phyloP scores from a whole-genome alignment of 2,888 invertebrate genomes.

The Serripes groenlandicus region DNA sequence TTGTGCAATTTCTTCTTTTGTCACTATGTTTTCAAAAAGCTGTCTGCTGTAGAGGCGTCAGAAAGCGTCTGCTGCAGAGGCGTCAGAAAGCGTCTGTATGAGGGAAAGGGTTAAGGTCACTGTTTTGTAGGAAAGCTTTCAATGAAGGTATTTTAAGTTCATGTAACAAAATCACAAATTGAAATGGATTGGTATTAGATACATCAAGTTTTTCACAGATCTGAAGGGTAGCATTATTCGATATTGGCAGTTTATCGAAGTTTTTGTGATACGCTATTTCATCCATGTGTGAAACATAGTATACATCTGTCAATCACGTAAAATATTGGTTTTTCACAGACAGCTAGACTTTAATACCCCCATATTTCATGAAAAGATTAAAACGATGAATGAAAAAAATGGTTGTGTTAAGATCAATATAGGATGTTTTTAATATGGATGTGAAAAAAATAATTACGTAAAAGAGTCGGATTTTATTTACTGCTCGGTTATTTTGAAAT shows the following conservation, averaged over 20 bases:
- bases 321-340: not conserved
- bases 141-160: too few relatives aligned
- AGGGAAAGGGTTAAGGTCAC: too few relatives aligned
- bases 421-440: not conserved
- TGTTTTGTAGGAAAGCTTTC: too few relatives aligned
- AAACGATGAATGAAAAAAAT: not conserved
- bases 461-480: not conserved
- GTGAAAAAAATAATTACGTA: not conserved
- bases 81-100: too few relatives aligned
- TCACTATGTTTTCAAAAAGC: too few relatives aligned
- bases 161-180: too few relatives aligned
- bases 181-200: too few relatives aligned
- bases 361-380: not conserved
- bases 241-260: not conserved
- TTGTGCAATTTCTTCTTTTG: too few relatives aligned
- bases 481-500: not conserved
- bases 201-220: too few relatives aligned
- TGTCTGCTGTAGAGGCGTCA: too few relatives aligned
- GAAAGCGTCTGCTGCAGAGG: too few relatives aligned
- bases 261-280: not conserved
- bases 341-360: not conserved
- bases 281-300: not conserved
- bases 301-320: not conserved
- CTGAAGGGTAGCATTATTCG: not conserved
- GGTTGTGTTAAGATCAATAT: not conserved